Conservation (phyloP, 2,888 invertebrate species). For the Morpho achilles region DNA sequence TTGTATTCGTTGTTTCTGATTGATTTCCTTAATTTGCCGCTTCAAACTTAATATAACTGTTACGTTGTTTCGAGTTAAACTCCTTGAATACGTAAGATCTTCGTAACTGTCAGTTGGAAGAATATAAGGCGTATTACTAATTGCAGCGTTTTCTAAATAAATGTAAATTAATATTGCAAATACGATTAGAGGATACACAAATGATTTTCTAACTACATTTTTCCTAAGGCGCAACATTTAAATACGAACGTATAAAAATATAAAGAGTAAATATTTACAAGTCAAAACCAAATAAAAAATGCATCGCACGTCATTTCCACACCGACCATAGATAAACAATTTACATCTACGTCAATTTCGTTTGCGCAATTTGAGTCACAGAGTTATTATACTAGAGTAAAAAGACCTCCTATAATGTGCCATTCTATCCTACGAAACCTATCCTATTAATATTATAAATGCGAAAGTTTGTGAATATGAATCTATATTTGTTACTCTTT, state of each 20-base stretch:
- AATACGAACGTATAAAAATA: background rate
- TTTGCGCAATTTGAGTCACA: too few relatives aligned
- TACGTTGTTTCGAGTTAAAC: background rate
- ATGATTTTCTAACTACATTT: slow-evolving; percentile 1
- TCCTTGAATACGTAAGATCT: background rate
- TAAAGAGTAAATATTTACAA: background rate
- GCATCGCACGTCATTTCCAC: background rate
- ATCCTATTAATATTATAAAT: too few relatives aligned
- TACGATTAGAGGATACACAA: slow-evolving; percentile 6
- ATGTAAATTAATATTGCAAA: slow-evolving; percentile 12
- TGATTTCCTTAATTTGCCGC: slow-evolving; percentile 31
- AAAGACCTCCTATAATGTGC: too few relatives aligned
- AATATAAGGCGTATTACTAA: background rate
- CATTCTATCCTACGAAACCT: too few relatives aligned
- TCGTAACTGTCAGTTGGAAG: slow-evolving; percentile 7
- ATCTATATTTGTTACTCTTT: too few relatives aligned
- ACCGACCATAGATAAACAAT: background rate
- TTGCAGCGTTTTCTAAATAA: slow-evolving; percentile 9
- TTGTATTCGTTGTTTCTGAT: slow-evolving; percentile 34
- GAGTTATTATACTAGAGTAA: too few relatives aligned
- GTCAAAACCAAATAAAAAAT: background rate
- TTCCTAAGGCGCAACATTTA: background rate
- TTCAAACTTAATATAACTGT: slow-evolving; percentile 26
- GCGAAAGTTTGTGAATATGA: background rate
- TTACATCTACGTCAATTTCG: background rate